Evolutionary conservation across 1,140 invertebrate species (phyloP).

Genomic region (Leguminivora glycinivorella): DNA sequence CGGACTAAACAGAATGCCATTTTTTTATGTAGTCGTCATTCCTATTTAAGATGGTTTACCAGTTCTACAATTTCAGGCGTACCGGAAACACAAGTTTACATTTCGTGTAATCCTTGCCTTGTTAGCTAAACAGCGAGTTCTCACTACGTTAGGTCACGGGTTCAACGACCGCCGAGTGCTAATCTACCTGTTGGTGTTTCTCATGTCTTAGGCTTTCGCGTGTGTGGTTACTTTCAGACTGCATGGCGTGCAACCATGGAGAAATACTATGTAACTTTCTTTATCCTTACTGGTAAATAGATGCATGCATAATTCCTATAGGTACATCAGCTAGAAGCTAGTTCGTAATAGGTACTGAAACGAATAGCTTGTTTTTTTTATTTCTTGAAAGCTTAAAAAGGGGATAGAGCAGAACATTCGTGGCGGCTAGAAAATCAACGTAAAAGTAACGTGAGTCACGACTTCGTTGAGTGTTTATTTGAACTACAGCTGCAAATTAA

Average conservation of each 20-base stretch:
- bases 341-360: no score
- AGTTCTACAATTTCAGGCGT: background rate
- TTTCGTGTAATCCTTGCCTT: background rate
- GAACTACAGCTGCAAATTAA: no score
- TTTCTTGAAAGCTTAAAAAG: background rate
- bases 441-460: no score
- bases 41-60: no score
- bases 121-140: background rate
- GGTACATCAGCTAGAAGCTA: no score
- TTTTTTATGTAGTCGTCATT: no score
- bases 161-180: constrained; percentile 1
- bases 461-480: no score
- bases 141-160: background rate
- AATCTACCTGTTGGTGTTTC: constrained; percentile 3
- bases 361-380: background rate
- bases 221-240: background rate
- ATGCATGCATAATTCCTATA: no score
- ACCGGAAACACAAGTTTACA: background rate
- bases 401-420: no score
- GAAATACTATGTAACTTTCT: background rate
- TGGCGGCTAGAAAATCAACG: no score
- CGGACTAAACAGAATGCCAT: no score
- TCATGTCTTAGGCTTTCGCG: background rate
- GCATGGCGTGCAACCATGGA: background rate
- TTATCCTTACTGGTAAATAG: background rate